phyloP scores from a whole-genome alignment of 2,888 invertebrate species.

The Habroteleia sp. region DNA sequence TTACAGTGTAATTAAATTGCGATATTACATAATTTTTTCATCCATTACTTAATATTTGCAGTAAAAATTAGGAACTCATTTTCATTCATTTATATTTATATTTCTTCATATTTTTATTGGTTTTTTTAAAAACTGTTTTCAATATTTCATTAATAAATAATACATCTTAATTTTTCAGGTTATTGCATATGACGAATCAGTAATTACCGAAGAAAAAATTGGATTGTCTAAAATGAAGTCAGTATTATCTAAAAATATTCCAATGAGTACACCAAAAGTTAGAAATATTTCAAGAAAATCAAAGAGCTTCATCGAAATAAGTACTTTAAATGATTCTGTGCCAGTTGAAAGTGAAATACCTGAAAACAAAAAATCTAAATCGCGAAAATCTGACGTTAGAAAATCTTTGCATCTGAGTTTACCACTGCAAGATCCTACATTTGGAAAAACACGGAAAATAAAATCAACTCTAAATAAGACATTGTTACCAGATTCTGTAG shows the following conservation, averaged over 20 bases:
- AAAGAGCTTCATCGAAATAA: constrained; percentile 6
- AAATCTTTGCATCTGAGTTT: constrained; percentile 25
- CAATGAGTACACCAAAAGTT: constrained; percentile 35
- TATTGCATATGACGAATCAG: constrained; percentile 15
- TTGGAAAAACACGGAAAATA: not conserved
- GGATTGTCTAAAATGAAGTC: not conserved
- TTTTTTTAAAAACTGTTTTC: too few relatives aligned
- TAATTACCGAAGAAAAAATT: constrained; percentile 5
- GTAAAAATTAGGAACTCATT: too few relatives aligned
- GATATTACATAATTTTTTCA: too few relatives aligned
- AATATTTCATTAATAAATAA: too few relatives aligned
- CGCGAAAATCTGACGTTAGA: constrained; percentile 16
- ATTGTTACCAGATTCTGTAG: constrained; percentile 33
- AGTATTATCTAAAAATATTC: not conserved
- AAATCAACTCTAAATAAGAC: constrained; percentile 34
- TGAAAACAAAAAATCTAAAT: not conserved
- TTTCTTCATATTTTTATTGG: too few relatives aligned
- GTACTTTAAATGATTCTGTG: not conserved
- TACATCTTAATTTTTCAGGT: not conserved
- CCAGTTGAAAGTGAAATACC: not conserved
- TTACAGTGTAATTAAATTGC: too few relatives aligned
- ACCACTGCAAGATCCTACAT: not conserved
- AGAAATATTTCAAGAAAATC: constrained; percentile 10
- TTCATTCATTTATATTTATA: too few relatives aligned
- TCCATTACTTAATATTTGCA: too few relatives aligned